Evolutionary conservation across 2,797 vertebrate genomes (phyloP), one percentile per base, ranked within the genome.

Genomic region (Myotis daubentonii): DNA sequence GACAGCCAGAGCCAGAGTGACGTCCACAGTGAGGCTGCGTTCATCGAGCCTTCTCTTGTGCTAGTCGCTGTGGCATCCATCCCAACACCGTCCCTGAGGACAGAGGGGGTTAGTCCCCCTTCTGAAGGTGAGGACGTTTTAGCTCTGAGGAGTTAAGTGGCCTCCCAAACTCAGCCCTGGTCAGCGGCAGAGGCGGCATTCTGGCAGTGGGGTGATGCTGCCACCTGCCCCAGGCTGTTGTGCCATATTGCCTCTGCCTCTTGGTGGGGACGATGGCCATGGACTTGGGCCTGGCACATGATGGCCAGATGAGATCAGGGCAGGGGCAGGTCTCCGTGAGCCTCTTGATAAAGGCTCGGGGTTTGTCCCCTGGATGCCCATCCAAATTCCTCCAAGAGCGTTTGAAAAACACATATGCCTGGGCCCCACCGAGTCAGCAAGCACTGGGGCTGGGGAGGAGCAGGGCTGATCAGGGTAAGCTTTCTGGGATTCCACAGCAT

Each of bases 21-120:
- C 38, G 80, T 8, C 7, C 17, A 3, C 3, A 2, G 81, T 1
- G 15, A 65, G 1, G 44, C 2, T 1, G 0, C 6, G 0, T 15
- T 55, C n/a, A 3, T 3, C 1, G 12, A 1, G 0, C 22, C 7
- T 12, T 22, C 41, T 51, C 60, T 6, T 3, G 49, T 13, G 70
- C 75, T 23, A 3, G 11, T 9, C 0, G 0, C 4, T 9, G n/a
- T 23, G 75, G 22, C 7, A 12, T 16, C 51, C 25, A 9, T 12
- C 28, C 65, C 12, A 15, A 2, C 5, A 5, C 30, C 0, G 0
- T 17, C 4, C 33, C 0, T 4, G 10, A 13, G 19, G 16, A 38
- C 28, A 3, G 36, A 81, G 2, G 20, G 1, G 0, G 30, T 22
- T 53, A 16, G 16, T 0, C 6, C 17, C 11, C 13, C 36, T 84